Conservation (phyloP, 2,888 invertebrate genomes). For the Limulus polyphemus region DNA sequence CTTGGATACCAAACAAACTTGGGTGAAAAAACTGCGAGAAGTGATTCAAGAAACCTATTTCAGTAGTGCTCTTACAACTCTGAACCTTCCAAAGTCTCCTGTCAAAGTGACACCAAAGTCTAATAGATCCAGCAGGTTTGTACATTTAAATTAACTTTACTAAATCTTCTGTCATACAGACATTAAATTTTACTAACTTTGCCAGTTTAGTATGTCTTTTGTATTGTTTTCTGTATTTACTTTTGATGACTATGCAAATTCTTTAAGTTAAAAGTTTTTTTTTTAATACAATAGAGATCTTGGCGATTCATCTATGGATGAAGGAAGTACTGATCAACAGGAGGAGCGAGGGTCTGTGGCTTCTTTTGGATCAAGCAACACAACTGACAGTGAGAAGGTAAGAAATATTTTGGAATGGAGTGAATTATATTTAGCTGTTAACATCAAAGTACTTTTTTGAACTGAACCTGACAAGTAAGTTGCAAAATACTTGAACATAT, state of each 20-base stretch:
- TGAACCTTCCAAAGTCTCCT: conserved; percentile 42
- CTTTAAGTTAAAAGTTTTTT: no score
- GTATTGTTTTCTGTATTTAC: no score
- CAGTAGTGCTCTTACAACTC: conserved; percentile 60
- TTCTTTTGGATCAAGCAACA: conserved; percentile 87
- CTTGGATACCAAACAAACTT: conserved; percentile 81
- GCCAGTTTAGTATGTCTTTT: no score
- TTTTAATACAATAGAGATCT: conserved; percentile 52
- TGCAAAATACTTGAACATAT: no score
- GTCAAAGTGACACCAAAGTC: conserved; percentile 51
- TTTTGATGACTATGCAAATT: no score
- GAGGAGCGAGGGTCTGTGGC: conserved; percentile 54
- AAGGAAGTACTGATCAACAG: conserved; percentile 49
- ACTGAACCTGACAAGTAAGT: no score
- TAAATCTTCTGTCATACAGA: no score
- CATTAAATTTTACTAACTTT: no score
- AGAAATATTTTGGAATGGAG: no score
- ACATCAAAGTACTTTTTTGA: no score
- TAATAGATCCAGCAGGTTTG: conserved; percentile 63
- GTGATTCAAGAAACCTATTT: conserved; percentile 93
- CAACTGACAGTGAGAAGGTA: conserved; percentile 71
- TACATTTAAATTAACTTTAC: conserved; percentile 4
- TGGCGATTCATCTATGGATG: conserved; percentile 50
- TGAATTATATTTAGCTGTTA: no score
- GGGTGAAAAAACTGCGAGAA: conserved; percentile 89